Conservation (phyloP, 2,113 vertebrate genomes). For the Todiramphus chloris region DNA sequence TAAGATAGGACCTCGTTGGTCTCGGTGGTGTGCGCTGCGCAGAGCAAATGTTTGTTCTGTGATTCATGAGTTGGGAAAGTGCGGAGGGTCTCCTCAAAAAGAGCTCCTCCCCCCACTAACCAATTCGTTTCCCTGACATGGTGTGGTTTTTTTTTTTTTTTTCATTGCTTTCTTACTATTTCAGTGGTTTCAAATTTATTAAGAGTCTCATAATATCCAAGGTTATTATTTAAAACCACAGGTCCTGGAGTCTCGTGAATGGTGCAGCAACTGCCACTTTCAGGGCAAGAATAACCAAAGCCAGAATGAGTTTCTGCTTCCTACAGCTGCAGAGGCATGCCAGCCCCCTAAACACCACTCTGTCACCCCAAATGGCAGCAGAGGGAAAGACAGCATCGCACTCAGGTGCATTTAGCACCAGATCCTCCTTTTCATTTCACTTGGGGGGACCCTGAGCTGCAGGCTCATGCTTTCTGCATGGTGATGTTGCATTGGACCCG, state of each 20-base stretch:
- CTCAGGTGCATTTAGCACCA: not conserved
- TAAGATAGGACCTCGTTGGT: not conserved
- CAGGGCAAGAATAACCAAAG: not conserved
- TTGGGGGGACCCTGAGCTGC: not conserved
- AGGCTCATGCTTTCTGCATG: not conserved
- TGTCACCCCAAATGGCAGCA: not conserved
- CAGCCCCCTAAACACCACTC: not conserved
- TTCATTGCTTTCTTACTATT: not conserved
- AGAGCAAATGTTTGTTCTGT: conserved; percentile 7
- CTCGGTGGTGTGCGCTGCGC: not conserved
- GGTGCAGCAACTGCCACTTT: not conserved
- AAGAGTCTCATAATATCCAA: not conserved
- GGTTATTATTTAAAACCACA: not conserved
- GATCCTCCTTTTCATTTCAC: not conserved
- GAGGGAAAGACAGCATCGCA: not conserved
- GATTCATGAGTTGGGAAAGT: not conserved
- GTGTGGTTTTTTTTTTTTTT: not conserved
- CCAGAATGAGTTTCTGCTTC: not conserved
- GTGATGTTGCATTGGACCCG: not conserved
- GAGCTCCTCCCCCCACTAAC: not conserved
- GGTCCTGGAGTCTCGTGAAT: not conserved
- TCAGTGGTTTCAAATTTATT: not conserved
- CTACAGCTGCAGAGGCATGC: not conserved
- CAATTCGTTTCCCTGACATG: not conserved
- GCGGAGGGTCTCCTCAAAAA: not conserved